Evolutionary conservation across 2,797 vertebrate genomes (phyloP).

Genomic region (Girardinus metallicus): DNA sequence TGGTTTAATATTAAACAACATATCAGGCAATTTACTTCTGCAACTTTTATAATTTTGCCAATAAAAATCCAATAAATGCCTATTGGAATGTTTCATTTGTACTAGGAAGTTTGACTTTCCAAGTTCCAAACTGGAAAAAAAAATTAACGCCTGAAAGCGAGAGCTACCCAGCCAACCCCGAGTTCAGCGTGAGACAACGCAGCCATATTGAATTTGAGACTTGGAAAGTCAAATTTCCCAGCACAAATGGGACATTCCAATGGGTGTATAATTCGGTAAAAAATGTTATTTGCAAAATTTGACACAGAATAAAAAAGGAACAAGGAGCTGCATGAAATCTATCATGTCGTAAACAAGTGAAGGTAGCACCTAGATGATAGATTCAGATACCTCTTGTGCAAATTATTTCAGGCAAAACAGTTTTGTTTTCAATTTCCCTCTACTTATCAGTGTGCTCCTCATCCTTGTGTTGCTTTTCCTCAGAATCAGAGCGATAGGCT

Average conservation of each 20-base stretch:
- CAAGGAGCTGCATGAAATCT: neutral
- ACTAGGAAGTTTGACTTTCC: neutral
- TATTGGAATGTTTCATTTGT: neutral
- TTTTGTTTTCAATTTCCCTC: neutral
- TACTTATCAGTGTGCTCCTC: constrained; percentile 7
- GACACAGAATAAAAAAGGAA: neutral
- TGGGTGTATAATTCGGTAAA: neutral
- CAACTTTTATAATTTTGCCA: neutral
- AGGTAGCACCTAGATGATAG: neutral
- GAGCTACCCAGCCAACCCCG: too few relatives aligned
- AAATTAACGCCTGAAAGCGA: too few relatives aligned
- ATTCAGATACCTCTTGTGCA: neutral
- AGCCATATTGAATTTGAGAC: neutral
- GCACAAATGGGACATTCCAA: neutral
- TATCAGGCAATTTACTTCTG: neutral
- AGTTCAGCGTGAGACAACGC: too few relatives aligned
- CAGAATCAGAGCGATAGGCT: constrained; percentile 35
- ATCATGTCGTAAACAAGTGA: neutral
- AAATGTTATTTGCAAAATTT: neutral
- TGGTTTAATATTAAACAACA: neutral
- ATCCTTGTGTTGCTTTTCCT: constrained; percentile 27
- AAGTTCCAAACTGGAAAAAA: neutral
- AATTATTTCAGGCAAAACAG: neutral
- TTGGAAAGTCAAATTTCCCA: neutral
- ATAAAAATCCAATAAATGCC: neutral